Conservation (phyloP, 2,113 vertebrate species). For the Anser cygnoides region DNA sequence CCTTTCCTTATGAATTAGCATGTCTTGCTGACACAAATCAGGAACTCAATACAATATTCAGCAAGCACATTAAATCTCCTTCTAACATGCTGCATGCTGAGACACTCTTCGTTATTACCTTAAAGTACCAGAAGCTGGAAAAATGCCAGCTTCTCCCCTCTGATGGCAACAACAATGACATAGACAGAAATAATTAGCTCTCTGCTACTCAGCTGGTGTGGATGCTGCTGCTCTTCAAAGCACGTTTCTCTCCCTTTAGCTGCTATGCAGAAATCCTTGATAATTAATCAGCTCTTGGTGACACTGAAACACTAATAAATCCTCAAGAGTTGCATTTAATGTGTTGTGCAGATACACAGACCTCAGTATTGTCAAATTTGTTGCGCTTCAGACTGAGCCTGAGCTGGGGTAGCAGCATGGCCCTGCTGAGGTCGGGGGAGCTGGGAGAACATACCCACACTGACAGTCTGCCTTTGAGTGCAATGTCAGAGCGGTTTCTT, state of each 20-base stretch:
- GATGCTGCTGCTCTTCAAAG: conserved; percentile 1
- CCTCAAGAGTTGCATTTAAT: not conserved
- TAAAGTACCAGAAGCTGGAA: conserved; percentile 25
- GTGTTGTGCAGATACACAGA: not conserved
- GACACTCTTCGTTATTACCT: conserved; percentile 9
- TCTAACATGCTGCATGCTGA: not conserved
- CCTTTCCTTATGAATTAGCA: conserved; percentile 23
- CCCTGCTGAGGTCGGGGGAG: fast-evolving
- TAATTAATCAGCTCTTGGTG: conserved; percentile 34
- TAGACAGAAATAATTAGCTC: conserved; percentile 40
- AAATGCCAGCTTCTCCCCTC: conserved; percentile 40
- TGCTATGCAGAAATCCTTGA: not conserved
- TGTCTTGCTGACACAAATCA: conserved; percentile 45
- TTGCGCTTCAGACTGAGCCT: not conserved
- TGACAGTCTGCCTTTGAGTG: fast-evolving
- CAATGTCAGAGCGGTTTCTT: not conserved
- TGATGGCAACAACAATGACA: not conserved
- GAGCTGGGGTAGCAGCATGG: not conserved
- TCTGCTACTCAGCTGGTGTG: not conserved
- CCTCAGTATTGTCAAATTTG: fast-evolving
- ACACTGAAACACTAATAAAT: not conserved
- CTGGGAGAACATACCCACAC: fast-evolving
- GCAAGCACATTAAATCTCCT: conserved; percentile 20
- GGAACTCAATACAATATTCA: conserved; percentile 17
- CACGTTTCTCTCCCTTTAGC: not conserved